Base-by-base conservation (phyloP, 2,888 invertebrate genomes). In the Heliconius cydno region DNA sequence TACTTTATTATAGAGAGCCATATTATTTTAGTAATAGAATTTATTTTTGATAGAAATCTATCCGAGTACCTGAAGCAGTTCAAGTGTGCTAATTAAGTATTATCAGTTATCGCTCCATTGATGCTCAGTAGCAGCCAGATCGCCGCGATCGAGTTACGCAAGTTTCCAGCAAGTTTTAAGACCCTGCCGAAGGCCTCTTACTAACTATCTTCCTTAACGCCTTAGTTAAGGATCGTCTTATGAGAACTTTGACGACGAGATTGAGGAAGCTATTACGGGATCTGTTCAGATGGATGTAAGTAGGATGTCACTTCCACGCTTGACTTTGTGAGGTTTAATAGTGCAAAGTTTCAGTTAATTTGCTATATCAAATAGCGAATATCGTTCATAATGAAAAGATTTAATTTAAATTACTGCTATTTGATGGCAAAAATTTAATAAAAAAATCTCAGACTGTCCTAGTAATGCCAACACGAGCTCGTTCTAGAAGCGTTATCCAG, bases 231-330 rank as follows among this genome's bases (percentile, higher is more conserved):
- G 92, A 93, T 92, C 93, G 92, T 90, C 94, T 94, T 94, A 94
- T 93, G 94, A 94, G 94, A 94, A 94, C 94, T 94, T 94, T 93
- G 94, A 93, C 94, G 93, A 90, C 86, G 92, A 93, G 94, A 94
- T 94, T 94, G 94, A 94, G 92, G 94, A 94, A 94, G 94, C 94
- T 93, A 95, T 94, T 94, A 94, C 91, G 90, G 90, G 92, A 91
- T 92, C 92, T 92, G 91, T 94, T 93, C 92, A 90, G 90, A 93
- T 92, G 93, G 91, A 94, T 94, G 92, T 94, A 94, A 93, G 92
- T 92, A 92, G 92, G 90, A 93, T 93, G 94, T 95, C 94, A 94
- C 91, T 92, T 90, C 92, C 94, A 95, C 92, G 92, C 90, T 89
- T 91, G 89, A 93, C 93, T 94, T 92, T 91, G 91, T 90, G 90